Base-by-base conservation (phyloP, 2,888 invertebrate species). In the Parnassius glacialis region DNA sequence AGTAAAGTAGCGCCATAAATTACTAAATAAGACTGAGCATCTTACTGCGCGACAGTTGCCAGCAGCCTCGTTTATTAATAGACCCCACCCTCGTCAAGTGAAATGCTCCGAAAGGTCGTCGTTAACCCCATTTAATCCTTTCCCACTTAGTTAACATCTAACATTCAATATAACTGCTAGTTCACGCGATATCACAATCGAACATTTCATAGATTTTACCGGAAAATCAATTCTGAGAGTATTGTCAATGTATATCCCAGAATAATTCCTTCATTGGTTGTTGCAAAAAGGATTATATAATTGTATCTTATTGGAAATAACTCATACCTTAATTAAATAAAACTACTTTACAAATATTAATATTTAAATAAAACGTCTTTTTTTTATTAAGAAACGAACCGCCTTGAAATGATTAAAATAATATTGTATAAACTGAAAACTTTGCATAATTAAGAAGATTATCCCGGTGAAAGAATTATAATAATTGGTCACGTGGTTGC, bases 71-170 rank as follows among this genome's bases (percentile, higher is more conserved):
- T 51, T 56, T 61, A 61, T 56, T 61, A 56, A 61, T 56, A 56
- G 61, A 56, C 34, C 20, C 34, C 60, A 60, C 60, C 60, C 60
- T 55, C 44, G 55, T 60, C 60, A 50, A 55, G 44, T 51, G 50
- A 25, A 55, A 55, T 44, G 13, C 25, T 55, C 50, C 44, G n/a
- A 48, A 52, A 10, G 45, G 16, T 10, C 34, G 41, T 45, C 25
- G 53, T 54, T 60, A 60, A 60, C 54, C 60, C 50, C 12, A 13
- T 55, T 55, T 55, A 60, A 60, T 60, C 59, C 54, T 54, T 44
- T 60, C 55, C 55, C 34, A 60, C 59, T 54, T 50, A 54, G 54
- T 60, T 54, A 50, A 60, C 48, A 43, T 50, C 43, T 48, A 48
- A 55, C 42, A 47, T 52, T 47, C 59, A 10, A 54, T 54, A 48